Evolutionary conservation across 2,113 vertebrate species (phyloP), one percentile per base, ranked within the genome.

Genomic region (Thunnus thynnus): DNA sequence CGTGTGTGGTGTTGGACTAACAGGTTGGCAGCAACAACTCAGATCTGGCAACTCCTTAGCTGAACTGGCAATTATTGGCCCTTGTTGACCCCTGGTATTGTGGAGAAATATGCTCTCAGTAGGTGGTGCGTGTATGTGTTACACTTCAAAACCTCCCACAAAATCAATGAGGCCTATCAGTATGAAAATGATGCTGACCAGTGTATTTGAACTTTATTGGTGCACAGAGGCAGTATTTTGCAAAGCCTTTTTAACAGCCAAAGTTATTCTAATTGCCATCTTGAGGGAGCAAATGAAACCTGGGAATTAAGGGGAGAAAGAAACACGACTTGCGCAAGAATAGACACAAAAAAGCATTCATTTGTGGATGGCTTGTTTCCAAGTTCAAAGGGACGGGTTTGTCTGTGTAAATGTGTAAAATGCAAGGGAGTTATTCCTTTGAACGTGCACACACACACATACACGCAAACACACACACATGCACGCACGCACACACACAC

Each of bases 51-150:
- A 87, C 69, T 54, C 10, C 48, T 84, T 41, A 82, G 74, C 71
- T 72, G 55, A 77, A 85, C 76, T 90, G 87, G 84, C 64, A 81
- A 68, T 57, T 60, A 62, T 13, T 80, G 75, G 47, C 57, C 85
- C 80, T 50, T 54, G 51, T 79, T 78, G 83, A 88, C 79, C 82
- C 54, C 55, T 51, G 48, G 63, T 81, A 62, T 68, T 82, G 50
- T 70, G 51, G 48, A 48, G 51, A 82, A 89, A 78, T 83, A 72
- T 64, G 69, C 63, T 84, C 78, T 68, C 50, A 65, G 60, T 66
- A 82, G 74, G 72, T 78, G 74, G 80, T 36, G 54, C 63, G 72
- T 77, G 20, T 71, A 4, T 70, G 73, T 69, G 47, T 67, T 73
- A 44, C 17, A 61, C 55, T 27, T 68, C 48, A 72, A 74, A 76